Conservation (phyloP, 2,888 invertebrate species). For the Lysandra coridon region DNA sequence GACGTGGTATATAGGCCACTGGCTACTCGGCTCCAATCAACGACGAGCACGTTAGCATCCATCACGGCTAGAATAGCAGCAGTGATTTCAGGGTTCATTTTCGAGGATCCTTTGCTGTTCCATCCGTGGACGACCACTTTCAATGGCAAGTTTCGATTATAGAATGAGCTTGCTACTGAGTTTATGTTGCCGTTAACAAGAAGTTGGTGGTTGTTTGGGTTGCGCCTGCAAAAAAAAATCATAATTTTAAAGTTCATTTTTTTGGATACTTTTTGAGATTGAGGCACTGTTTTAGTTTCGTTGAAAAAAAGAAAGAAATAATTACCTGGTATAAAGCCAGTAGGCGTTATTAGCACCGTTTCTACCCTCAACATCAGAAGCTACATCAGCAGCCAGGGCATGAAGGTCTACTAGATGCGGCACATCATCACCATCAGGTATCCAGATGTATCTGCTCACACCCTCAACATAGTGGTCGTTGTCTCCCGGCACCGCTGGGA, state of each 20-base stretch:
- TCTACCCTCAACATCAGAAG: conserved; percentile 38
- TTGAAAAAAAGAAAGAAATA: background rate
- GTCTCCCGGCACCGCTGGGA: conserved; percentile 47
- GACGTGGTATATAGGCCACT: conserved; percentile 52
- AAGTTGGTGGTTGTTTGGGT: conserved; percentile 50
- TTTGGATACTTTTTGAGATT: no score
- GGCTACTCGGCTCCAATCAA: conserved; percentile 63
- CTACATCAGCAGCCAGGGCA: conserved; percentile 42
- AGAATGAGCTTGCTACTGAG: conserved; percentile 55
- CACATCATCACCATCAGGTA: conserved; percentile 51
- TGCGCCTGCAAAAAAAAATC: conserved; percentile 36
- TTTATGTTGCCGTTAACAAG: conserved; percentile 54
- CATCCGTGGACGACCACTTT: conserved; percentile 65
- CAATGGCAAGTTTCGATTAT: conserved; percentile 46
- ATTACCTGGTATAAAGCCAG: conserved; percentile 50
- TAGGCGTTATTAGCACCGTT: conserved; percentile 51
- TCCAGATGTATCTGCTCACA: conserved; percentile 55
- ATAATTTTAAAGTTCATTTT: no score
- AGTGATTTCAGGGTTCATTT: conserved; percentile 51
- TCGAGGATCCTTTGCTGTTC: conserved; percentile 56
- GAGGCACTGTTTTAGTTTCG: background rate
- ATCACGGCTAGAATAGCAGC: conserved; percentile 54
- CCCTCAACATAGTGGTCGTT: conserved; percentile 53
- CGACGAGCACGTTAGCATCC: conserved; percentile 64
- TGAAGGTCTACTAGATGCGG: conserved; percentile 52